Conservation (phyloP, 2,888 invertebrate species). For the Stenotaenia linearis region DNA sequence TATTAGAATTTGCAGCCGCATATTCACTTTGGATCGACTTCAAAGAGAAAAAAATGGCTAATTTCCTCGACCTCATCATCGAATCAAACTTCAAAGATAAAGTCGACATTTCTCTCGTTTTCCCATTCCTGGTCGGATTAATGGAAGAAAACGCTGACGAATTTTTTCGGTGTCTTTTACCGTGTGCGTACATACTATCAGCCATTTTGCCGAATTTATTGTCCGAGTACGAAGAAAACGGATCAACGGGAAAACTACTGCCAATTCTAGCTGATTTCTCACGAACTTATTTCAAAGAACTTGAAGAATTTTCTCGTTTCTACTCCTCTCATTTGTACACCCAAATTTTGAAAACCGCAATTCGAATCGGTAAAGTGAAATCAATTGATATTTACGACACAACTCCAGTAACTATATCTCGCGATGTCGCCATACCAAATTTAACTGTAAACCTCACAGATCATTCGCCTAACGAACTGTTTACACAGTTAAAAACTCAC, state of each 20-base stretch:
- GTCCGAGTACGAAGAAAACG: background rate
- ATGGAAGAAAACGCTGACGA: background rate
- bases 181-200: background rate
- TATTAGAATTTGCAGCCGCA: background rate
- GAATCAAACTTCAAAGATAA: background rate
- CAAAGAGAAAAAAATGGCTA: background rate
- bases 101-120: background rate
- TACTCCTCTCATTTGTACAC: too few relatives aligned
- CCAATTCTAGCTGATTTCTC: background rate
- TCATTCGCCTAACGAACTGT: too few relatives aligned
- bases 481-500: too few relatives aligned
- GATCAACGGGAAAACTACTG: background rate
- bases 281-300: background rate
- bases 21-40: background rate
- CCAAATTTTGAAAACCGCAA: too few relatives aligned
- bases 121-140: background rate
- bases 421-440: too few relatives aligned
- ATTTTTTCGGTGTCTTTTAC: background rate
- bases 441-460: too few relatives aligned
- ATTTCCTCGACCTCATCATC: background rate
- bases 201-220: background rate
- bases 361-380: too few relatives aligned
- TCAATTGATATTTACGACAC: too few relatives aligned
- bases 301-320: background rate
- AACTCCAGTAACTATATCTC: too few relatives aligned